Evolutionary conservation across 1,140 invertebrate genomes (phyloP).

Genomic region (Heterodera schachtii): DNA sequence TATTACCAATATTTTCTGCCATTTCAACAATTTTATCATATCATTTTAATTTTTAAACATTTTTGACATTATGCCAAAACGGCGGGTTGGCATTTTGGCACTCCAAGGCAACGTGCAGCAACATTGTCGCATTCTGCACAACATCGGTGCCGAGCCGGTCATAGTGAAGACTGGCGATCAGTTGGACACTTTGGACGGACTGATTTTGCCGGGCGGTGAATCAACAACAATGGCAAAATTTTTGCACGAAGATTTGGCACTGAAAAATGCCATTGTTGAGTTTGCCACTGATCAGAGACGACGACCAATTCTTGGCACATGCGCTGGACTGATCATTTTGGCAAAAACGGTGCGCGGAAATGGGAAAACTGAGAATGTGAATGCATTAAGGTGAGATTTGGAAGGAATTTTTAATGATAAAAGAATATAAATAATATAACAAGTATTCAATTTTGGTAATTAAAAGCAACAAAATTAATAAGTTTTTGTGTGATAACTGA

Average conservation of each 20-base stretch:
- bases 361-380: background rate
- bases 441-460: no score
- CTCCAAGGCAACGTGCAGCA: conserved; percentile 20
- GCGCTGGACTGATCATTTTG: conserved; percentile 21
- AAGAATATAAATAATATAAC: no score
- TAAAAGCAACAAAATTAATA: no score
- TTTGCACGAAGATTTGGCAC: background rate
- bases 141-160: background rate
- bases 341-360: conserved; percentile 1
- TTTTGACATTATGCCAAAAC: conserved; percentile 8
- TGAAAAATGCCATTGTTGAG: conserved; percentile 1
- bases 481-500: no score
- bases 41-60: background rate
- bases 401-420: no score
- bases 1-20: no score
- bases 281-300: conserved; percentile 1
- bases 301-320: conserved; percentile 19
- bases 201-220: conserved; percentile 20
- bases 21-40: background rate
- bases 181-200: background rate
- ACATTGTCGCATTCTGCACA: background rate
- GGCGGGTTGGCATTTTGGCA: conserved; percentile 1
- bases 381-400: background rate
- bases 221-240: conserved; percentile 8
- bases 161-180: background rate